These are phyloP conservation scores for Melinaea menophilus DNA, from an alignment of 2,888 invertebrate species.

Conservation along the genomic window DNA sequence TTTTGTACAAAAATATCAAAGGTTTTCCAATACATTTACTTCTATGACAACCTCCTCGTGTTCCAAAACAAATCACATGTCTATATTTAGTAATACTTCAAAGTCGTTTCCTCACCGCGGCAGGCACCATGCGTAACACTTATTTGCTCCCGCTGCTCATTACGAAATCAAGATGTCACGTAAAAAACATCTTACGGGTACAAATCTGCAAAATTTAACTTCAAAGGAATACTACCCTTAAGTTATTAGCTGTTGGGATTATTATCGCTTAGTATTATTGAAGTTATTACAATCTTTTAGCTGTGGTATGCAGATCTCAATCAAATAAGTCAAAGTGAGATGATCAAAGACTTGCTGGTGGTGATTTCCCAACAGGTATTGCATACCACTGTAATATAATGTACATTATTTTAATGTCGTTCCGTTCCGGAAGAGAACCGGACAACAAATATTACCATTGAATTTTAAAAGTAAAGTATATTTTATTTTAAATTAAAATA, in stretches of 20 bases:
- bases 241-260: not conserved
- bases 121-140: conserved; percentile 12
- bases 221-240: not conserved
- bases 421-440: not conserved
- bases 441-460: not conserved
- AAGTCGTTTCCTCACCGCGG: not conserved
- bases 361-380: conserved; percentile 27
- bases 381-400: not conserved
- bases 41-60: not conserved
- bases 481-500: not conserved
- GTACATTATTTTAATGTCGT: not conserved
- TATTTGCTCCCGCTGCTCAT: conserved; percentile 23
- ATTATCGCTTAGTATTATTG: not conserved
- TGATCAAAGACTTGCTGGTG: conserved; percentile 27
- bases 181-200: conserved; percentile 20
- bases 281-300: conserved; percentile 9
- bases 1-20: not conserved
- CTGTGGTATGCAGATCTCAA: conserved; percentile 16
- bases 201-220: conserved; percentile 1
- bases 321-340: conserved; percentile 31
- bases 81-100: not conserved
- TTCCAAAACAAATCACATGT: not conserved
- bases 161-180: conserved; percentile 22
- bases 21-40: not conserved
- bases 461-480: not conserved